phyloP scores from a whole-genome alignment of 2,113 vertebrate species.

The Archilochus colubris region DNA sequence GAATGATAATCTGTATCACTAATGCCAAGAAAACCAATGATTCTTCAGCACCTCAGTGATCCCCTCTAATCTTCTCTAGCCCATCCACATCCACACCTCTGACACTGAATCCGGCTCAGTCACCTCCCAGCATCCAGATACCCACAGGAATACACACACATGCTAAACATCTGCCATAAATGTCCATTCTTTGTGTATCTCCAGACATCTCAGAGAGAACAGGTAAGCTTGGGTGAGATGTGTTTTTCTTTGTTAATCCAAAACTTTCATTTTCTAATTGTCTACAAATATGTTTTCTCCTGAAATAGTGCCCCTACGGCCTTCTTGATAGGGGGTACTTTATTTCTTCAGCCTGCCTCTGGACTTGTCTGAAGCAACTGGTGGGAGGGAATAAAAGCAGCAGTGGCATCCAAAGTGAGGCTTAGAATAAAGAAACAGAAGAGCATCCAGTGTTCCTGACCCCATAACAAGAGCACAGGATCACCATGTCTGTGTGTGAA shows the following conservation, averaged over 20 bases:
- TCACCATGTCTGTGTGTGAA: accelerated
- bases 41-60: not conserved
- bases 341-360: not conserved
- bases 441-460: not conserved
- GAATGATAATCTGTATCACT: not conserved
- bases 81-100: not conserved
- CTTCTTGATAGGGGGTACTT: not conserved
- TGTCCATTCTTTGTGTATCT: not conserved
- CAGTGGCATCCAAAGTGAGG: not conserved
- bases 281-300: not conserved
- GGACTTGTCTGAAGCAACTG: not conserved
- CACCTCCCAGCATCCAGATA: not conserved
- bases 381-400: not conserved
- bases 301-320: not conserved
- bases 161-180: not conserved
- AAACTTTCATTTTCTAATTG: not conserved
- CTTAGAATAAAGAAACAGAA: not conserved
- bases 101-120: not conserved
- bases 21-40: not conserved
- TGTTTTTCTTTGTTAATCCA: not conserved
- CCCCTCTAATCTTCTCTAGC: accelerated
- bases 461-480: not conserved
- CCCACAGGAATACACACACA: not conserved
- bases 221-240: not conserved
- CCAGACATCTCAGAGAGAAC: not conserved